Base-by-base conservation (phyloP, 2,797 vertebrate species). In the Smutsia gigantea region DNA sequence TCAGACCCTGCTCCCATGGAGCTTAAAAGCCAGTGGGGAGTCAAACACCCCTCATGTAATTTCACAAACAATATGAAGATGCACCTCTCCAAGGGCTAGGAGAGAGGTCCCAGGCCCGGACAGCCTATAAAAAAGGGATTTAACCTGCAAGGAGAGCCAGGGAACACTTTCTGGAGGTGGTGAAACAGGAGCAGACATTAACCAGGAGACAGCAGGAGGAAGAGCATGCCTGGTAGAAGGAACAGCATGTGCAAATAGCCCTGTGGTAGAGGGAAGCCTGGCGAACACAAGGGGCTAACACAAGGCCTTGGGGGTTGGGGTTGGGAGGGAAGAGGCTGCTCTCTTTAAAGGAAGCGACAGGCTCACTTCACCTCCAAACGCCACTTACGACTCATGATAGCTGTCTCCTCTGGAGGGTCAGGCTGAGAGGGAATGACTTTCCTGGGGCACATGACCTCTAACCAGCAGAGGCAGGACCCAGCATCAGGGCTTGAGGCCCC, bases 1-100 rank as follows among this genome's bases (percentile, higher is more conserved):
- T 10, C n/a, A 42, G 17, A 27, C 11, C 27, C 49, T 82, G 51
- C 17, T 69, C 31, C 61, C 39, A 29, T 0, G 0, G 42, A 57
- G 23, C 39, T 3, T 25, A 34, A 0, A 42, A 46, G 31, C n/a
- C 31, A 17, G 68, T 0, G 3, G 14, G 53, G 13, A 75, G 29
- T 49, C 21, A 1, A 42, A 25, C 13, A 7, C 18, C n/a, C 8
- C 71, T 18, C 64, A n/a, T 6, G 1, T 18, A 6, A 18, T 4
- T 37, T 31, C 14, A 9, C 6, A 8, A 42, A n/a, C 2, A 4
- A 2, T 17, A 9, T 1, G 15, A 19, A 55, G 39, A 17, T 1
- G 1, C 15, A 17, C 12, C 9, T 46, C 29, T n/a, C 29, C 2
- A 19, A 39, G 15, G 3, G 72, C 71, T n/a, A 11, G 23, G 57